These are phyloP conservation scores for Haemorhous mexicanus DNA, from an alignment of 2,113 vertebrate genomes.

Conservation along the genomic window DNA sequence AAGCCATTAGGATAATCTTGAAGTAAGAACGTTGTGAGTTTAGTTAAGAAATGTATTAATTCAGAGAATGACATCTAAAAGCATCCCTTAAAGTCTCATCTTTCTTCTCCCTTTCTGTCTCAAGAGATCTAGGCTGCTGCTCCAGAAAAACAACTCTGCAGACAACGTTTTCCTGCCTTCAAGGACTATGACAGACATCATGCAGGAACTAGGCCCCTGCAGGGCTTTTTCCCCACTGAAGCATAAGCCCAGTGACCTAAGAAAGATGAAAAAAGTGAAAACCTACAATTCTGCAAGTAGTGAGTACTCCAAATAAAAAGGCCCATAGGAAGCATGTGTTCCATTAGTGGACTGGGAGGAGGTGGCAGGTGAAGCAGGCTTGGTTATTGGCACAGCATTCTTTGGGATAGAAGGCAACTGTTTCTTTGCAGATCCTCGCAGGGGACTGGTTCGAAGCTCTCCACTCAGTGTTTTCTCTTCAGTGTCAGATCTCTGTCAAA, in stretches of 20 bases:
- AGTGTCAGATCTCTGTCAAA: slow-evolving; percentile 82
- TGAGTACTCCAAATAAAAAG: slow-evolving; percentile 98
- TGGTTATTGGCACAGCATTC: slow-evolving; percentile 89
- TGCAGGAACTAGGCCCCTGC: not conserved
- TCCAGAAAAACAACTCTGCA: not conserved
- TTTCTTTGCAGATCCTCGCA: slow-evolving; percentile 86
- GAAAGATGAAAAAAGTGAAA: not conserved
- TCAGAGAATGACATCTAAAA: not conserved
- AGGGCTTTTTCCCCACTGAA: not conserved
- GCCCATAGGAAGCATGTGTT: slow-evolving; percentile 95
- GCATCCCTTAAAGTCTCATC: not conserved
- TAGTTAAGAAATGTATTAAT: not conserved
- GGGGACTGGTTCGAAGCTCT: slow-evolving; percentile 86
- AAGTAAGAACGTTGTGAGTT: too few species aligned
- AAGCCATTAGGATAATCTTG: not conserved
- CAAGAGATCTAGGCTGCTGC: not conserved
- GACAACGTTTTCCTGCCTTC: not conserved
- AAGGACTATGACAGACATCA: not conserved
- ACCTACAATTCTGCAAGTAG: slow-evolving; percentile 96
- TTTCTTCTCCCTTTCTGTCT: not conserved
- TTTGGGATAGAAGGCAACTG: slow-evolving; percentile 95
- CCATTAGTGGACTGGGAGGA: slow-evolving; percentile 87
- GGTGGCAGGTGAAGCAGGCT: slow-evolving; percentile 80
- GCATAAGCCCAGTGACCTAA: not conserved
- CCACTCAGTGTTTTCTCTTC: slow-evolving; percentile 84